phyloP scores from a whole-genome alignment of 2,888 invertebrate genomes.

The Sarcophaga subvicina region DNA sequence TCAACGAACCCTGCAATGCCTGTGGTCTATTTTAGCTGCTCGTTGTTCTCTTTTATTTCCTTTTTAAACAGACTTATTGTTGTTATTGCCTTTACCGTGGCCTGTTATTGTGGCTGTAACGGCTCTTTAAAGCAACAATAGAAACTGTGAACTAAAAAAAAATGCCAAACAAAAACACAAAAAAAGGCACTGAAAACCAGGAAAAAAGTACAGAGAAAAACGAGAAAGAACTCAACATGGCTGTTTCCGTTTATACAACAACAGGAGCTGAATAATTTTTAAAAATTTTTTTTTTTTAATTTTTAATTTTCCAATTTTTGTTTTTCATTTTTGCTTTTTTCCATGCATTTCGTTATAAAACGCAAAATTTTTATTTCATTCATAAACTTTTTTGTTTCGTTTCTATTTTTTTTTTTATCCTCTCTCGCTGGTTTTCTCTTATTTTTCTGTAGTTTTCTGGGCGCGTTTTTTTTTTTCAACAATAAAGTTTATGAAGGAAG shows the following conservation, averaged over 20 bases:
- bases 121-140: conserved; percentile 58
- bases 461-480: neutral
- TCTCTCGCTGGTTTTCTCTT: neutral
- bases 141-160: conserved; percentile 57
- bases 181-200: neutral
- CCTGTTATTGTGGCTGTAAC: conserved; percentile 28
- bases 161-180: conserved; percentile 11
- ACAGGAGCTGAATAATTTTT: conserved; percentile 14
- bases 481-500: conserved; percentile 41
- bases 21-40: conserved; percentile 59
- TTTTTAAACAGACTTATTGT: conserved; percentile 43
- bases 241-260: conserved; percentile 54
- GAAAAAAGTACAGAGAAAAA: neutral
- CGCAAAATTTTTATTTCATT: conserved; percentile 45
- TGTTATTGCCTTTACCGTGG: conserved; percentile 5
- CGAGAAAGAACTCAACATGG: conserved; percentile 24
- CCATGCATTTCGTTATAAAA: conserved; percentile 24
- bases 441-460: neutral
- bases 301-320: conserved; percentile 1
- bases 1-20: conserved; percentile 62
- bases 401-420: conserved; percentile 11
- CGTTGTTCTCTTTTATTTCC: conserved; percentile 43
- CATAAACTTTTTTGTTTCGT: conserved; percentile 51
- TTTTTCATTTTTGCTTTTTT: conserved; percentile 1
- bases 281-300: neutral